Conservation (phyloP, 2,113 vertebrate species). For the Thunnus thynnus region DNA sequence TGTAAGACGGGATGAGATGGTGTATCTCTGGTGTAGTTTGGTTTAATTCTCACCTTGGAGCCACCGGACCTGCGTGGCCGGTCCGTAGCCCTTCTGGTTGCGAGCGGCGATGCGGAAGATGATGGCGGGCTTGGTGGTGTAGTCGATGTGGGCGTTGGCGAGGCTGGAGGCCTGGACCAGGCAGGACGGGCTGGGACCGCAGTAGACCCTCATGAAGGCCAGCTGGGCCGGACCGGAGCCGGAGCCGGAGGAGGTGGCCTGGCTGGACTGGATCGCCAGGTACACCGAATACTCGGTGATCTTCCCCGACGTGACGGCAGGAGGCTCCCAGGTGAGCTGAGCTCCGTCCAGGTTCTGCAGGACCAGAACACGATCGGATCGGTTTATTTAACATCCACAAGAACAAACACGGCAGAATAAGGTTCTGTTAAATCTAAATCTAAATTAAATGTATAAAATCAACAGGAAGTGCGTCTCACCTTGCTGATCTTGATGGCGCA, state of each 20-base stretch:
- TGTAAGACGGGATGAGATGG: no score
- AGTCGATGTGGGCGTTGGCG: slow-evolving; percentile 90
- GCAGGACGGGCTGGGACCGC: slow-evolving; percentile 89
- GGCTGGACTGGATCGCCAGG: slow-evolving; percentile 89
- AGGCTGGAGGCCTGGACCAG: slow-evolving; percentile 89
- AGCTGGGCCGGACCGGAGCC: slow-evolving; percentile 83
- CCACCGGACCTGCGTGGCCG: slow-evolving; percentile 92
- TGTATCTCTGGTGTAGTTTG: no score
- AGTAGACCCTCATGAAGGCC: slow-evolving; percentile 92
- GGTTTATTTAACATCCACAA: no score
- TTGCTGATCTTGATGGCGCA: slow-evolving; percentile 93
- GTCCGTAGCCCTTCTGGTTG: slow-evolving; percentile 92
- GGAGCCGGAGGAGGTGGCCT: slow-evolving; percentile 76
- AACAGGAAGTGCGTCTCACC: slow-evolving; percentile 65
- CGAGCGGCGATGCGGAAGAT: slow-evolving; percentile 92
- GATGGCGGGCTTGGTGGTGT: slow-evolving; percentile 91
- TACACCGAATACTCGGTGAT: slow-evolving; percentile 91
- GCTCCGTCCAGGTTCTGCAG: slow-evolving; percentile 88
- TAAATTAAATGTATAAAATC: no score
- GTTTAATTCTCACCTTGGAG: slow-evolving; percentile 84
- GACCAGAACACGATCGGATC: no score
- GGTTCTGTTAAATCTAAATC: no score
- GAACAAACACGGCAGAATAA: no score
- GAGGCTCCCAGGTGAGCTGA: slow-evolving; percentile 92
- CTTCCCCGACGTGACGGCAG: slow-evolving; percentile 88